Evolutionary conservation across 2,888 invertebrate species (phyloP), one percentile per base, ranked within the genome.

Genomic region (Ceraclea dissimilis): DNA sequence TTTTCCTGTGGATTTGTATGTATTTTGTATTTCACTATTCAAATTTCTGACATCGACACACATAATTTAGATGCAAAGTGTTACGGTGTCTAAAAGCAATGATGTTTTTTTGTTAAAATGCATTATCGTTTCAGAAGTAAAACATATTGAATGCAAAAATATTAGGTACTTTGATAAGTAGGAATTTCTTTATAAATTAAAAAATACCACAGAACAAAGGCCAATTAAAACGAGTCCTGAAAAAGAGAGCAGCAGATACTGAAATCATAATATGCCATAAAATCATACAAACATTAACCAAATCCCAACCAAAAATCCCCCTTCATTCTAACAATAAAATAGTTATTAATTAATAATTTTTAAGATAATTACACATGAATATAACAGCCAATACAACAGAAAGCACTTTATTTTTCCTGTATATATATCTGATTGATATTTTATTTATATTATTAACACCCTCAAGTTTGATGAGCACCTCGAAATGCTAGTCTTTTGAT

Each of bases 211-310:
- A 78, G 78, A 70, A 71, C 77, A 78, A 78, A 59, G 78, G 69
- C 78, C 78, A 75, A 62, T 68, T 71, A 74, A 71, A 74, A 70
- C 77, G 78, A 73, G 78, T 78, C 78, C 71, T 52, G n/a, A n/a
- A n/a, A 20, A 72, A 79, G 78, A 79, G 78, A 79, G 77, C 76
- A 79, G 78, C 78, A 78, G 78, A 78, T n/a, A n/a, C n/a, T n/a
- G n/a, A n/a, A n/a, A n/a, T 74, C 76, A 72, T 53, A 57, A 46
- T 55, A 54, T 57, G 49, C 49, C 20, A 2, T 5, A 46, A 13
- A 16, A 13, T 43, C 13, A 17, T 16, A 43, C 6, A 43, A 43
- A 43, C 43, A 43, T 13, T 26, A 6, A 26, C 26, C 26, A n/a
- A n/a, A n/a, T n/a, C n/a, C n/a, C 10, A 6, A 26, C 4, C 26